A percentile compares a stretch with the other conserved stretches of the same genome.
These are phyloP conservation scores for Orius laevigatus DNA, from an alignment of 1,140 invertebrate species.

Conservation along the genomic window DNA sequence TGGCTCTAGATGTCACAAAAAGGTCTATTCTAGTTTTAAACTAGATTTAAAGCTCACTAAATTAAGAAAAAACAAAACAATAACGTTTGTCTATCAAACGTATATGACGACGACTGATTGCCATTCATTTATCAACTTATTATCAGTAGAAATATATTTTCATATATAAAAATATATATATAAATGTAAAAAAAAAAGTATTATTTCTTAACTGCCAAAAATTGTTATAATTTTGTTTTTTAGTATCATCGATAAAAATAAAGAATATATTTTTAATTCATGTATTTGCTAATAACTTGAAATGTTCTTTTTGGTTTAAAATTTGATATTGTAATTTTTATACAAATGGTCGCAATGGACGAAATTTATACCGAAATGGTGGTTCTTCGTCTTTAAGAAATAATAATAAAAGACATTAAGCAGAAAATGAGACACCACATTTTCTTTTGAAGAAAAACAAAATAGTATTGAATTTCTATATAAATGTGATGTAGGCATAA, in stretches of 20 bases:
- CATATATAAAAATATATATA: constrained; percentile 8
- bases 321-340: too few species aligned
- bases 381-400: too few species aligned
- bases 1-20: constrained; percentile 5
- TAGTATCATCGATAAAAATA: neutral
- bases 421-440: too few species aligned
- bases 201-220: constrained; percentile 11
- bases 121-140: constrained; percentile 12
- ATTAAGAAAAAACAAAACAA: constrained; percentile 1
- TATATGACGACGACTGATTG: constrained; percentile 10
- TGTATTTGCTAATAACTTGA: neutral
- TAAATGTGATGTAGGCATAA: too few species aligned
- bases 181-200: constrained; percentile 7
- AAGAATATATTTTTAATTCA: neutral
- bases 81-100: constrained; percentile 9
- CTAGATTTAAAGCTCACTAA: constrained; percentile 9
- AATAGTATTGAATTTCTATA: too few species aligned
- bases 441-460: too few species aligned
- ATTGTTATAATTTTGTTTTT: neutral
- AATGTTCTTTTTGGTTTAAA: neutral
- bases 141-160: constrained; percentile 15
- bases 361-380: too few species aligned
- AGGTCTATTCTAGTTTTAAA: constrained; percentile 8
- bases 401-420: too few species aligned
- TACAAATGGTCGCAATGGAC: too few species aligned